A percentile compares a stretch with the other conserved stretches of the same genome.
Evolutionary conservation across 2,113 vertebrate species (phyloP).

Genomic region (Pongo abelii): DNA sequence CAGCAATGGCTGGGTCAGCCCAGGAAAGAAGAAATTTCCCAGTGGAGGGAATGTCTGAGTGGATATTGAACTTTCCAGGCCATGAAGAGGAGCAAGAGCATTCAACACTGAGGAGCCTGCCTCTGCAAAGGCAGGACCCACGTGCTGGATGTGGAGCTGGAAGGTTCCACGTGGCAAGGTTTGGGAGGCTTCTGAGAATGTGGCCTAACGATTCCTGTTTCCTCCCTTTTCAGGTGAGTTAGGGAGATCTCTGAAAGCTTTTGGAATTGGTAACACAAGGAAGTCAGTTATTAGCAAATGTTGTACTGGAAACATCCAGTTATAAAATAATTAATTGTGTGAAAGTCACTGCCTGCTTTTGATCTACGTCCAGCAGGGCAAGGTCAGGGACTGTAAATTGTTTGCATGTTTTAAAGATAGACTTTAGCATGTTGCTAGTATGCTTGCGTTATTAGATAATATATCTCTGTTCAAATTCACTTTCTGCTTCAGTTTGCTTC

Average conservation of each 20-base stretch:
- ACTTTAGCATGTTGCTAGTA: neutral
- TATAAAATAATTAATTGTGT: neutral
- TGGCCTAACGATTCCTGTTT: neutral
- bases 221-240: neutral
- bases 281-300: conserved; percentile 6
- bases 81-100: neutral
- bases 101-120: neutral
- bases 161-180: rapidly evolving
- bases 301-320: neutral
- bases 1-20: neutral
- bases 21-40: neutral
- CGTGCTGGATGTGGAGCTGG: neutral
- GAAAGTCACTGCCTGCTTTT: neutral
- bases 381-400: neutral
- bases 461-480: neutral
- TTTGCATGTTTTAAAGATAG: neutral
- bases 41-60: too few species aligned
- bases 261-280: neutral
- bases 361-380: neutral
- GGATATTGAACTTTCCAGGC: neutral
- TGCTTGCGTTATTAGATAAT: neutral
- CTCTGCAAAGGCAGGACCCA: neutral
- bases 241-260: neutral
- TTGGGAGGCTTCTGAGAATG: neutral
- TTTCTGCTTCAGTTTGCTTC: neutral